phyloP scores from a whole-genome alignment of 2,797 vertebrate species.

The Arctocebus calabarensis region DNA sequence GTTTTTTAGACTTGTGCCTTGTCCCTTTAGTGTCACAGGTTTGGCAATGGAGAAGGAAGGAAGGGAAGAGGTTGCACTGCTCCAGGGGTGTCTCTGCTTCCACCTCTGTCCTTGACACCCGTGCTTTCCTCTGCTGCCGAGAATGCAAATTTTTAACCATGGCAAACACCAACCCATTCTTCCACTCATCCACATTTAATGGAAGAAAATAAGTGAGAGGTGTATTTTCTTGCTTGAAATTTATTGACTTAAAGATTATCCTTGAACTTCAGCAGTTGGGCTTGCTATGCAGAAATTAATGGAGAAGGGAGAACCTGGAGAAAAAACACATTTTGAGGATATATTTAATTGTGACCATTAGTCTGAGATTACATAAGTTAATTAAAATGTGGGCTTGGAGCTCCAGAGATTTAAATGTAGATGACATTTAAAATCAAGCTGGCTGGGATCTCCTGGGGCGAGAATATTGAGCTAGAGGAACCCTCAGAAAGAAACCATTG shows the following conservation, averaged over 20 bases:
- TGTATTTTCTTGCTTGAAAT: background rate
- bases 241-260: background rate
- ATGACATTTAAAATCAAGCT: background rate
- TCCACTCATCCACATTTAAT: constrained; percentile 70
- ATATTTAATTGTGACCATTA: background rate
- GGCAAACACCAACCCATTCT: constrained; percentile 63
- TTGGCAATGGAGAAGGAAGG: constrained; percentile 57
- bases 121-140: constrained; percentile 64
- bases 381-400: background rate
- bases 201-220: constrained; percentile 51
- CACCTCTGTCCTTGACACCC: background rate
- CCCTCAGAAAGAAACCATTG: background rate
- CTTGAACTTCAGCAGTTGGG: background rate
- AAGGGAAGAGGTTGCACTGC: constrained; percentile 27
- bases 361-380: background rate
- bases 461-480: background rate
- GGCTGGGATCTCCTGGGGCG: background rate
- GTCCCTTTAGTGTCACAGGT: constrained; percentile 66
- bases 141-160: constrained; percentile 76
- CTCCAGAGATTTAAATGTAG: background rate
- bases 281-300: background rate
- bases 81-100: constrained; percentile 73
- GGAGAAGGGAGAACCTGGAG: background rate
- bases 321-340: background rate
- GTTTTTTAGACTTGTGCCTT: background rate